These are phyloP conservation scores for Macrotrachela quadricornifera DNA, from an alignment of 1,140 invertebrate genomes.

Conservation along the genomic window DNA sequence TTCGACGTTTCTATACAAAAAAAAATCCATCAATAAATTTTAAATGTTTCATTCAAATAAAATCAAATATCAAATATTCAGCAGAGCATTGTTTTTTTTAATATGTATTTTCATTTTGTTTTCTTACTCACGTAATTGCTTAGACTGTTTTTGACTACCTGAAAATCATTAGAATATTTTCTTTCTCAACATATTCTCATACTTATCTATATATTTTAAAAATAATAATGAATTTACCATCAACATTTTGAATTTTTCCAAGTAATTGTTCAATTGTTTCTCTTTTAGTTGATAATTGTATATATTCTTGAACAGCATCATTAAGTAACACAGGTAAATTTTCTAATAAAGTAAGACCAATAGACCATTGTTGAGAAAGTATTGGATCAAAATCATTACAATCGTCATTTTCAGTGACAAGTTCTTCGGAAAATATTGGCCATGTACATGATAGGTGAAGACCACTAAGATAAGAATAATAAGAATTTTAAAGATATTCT, in stretches of 20 bases:
- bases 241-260: slow-evolving; percentile 17
- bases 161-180: no score
- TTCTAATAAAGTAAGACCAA: slow-evolving; percentile 27
- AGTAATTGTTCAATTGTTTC: slow-evolving; percentile 29
- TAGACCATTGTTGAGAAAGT: slow-evolving; percentile 52
- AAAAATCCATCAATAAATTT: neutral
- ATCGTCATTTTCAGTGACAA: slow-evolving; percentile 61
- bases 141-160: no score
- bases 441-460: slow-evolving; percentile 61
- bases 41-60: no score
- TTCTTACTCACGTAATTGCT: no score
- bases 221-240: slow-evolving; percentile 11
- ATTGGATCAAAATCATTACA: slow-evolving; percentile 59
- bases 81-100: no score
- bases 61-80: no score
- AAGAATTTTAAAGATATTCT: no score
- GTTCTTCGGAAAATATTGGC: slow-evolving; percentile 59
- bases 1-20: slow-evolving; percentile 8
- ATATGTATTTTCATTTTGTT: no score
- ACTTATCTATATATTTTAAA: no score
- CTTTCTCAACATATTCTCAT: no score
- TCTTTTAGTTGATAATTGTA: slow-evolving; percentile 19
- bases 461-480: no score
- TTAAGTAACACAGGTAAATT: slow-evolving; percentile 28
- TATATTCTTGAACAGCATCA: slow-evolving; percentile 22